phyloP scores from a whole-genome alignment of 2,888 invertebrate genomes.

The Bhutanitis thaidina region DNA sequence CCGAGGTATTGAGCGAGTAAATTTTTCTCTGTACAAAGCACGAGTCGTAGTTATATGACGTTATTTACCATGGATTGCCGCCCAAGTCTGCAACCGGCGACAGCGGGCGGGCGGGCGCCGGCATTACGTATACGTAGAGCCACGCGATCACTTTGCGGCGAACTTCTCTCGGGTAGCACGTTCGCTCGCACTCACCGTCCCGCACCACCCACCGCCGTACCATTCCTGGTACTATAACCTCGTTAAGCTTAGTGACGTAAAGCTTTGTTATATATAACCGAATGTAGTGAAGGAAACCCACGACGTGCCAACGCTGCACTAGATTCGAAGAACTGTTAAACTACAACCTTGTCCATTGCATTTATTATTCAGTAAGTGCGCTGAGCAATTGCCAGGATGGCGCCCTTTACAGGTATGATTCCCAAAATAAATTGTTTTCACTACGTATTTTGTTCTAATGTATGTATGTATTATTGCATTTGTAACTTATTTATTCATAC shows the following conservation, averaged over 20 bases:
- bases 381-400: constrained; percentile 70
- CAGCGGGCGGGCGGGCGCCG: constrained; percentile 37
- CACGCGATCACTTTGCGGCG: constrained; percentile 71
- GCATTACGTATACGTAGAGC: constrained; percentile 39
- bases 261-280: constrained; percentile 41
- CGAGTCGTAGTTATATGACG: constrained; percentile 2
- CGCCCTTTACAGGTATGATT: constrained; percentile 68
- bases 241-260: constrained; percentile 62
- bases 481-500: neutral
- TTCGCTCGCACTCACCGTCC: constrained; percentile 39
- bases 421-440: constrained; percentile 28
- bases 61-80: constrained; percentile 41
- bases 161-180: constrained; percentile 62
- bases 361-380: constrained; percentile 74
- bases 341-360: constrained; percentile 66
- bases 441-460: neutral
- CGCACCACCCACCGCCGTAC: constrained; percentile 31
- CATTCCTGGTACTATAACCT: constrained; percentile 55
- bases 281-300: constrained; percentile 42
- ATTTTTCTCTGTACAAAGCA: constrained; percentile 11
- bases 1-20: neutral
- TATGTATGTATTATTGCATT: too few relatives aligned
- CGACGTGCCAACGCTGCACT: constrained; percentile 38
- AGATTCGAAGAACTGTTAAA: constrained; percentile 38
- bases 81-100: constrained; percentile 52